These are phyloP conservation scores for Stictonetta naevosa DNA, from an alignment of 2,113 vertebrate species.

Conservation along the genomic window DNA sequence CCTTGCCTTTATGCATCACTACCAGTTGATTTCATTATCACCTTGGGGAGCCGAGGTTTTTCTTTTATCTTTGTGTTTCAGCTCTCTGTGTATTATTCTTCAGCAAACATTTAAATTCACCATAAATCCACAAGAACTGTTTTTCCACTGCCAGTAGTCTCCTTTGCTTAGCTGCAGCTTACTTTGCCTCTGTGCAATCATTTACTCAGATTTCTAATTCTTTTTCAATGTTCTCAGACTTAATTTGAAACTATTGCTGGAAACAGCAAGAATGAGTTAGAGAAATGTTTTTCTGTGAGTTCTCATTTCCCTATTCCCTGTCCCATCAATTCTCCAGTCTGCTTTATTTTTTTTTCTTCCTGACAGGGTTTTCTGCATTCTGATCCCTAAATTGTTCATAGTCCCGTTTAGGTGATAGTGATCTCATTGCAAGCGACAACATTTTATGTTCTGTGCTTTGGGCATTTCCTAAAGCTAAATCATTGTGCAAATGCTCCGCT, in stretches of 20 bases:
- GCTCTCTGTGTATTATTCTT: conserved; percentile 12
- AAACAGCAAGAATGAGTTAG: neutral
- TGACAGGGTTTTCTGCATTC: conserved; percentile 10
- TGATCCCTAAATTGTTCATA: neutral
- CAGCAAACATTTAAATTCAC: conserved; percentile 43
- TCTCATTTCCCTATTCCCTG: neutral
- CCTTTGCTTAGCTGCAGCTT: neutral
- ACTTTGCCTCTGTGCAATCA: neutral
- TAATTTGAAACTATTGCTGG: neutral
- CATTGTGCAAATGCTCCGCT: neutral
- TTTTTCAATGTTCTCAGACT: neutral
- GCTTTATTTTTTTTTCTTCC: neutral
- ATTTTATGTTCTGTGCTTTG: neutral
- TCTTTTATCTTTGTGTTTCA: conserved; percentile 25
- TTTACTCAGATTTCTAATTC: neutral
- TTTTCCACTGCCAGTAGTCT: neutral
- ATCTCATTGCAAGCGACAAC: neutral
- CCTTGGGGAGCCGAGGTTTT: neutral
- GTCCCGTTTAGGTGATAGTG: neutral
- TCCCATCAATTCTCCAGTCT: neutral
- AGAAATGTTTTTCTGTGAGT: neutral
- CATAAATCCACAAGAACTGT: neutral
- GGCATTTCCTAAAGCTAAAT: neutral
- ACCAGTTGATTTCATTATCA: neutral
- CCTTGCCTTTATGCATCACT: neutral